These are phyloP conservation scores for Cryptoprocta ferox DNA, from an alignment of 2,797 vertebrate species.

Conservation along the genomic window DNA sequence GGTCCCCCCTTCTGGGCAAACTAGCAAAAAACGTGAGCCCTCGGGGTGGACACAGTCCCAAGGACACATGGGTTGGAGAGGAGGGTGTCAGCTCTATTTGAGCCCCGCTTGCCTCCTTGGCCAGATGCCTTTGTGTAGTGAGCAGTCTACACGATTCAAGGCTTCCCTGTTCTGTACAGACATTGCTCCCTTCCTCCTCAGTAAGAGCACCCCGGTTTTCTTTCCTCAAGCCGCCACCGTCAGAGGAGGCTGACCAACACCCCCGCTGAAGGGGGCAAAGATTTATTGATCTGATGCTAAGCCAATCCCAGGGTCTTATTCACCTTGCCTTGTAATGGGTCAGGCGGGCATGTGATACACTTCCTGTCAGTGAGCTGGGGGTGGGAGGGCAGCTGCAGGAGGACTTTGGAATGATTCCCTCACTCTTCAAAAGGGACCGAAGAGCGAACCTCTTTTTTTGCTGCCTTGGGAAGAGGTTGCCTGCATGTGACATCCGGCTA, in stretches of 20 bases:
- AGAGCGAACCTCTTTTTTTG: neutral
- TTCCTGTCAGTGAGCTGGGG: neutral
- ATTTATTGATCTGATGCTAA: neutral
- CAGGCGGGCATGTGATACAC: neutral
- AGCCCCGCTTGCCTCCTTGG: neutral
- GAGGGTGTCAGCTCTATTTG: neutral
- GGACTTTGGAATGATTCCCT: neutral
- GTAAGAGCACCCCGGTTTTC: neutral
- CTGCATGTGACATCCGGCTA: neutral
- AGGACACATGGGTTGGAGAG: neutral
- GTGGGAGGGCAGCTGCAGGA: neutral
- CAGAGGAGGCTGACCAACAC: too few relatives aligned
- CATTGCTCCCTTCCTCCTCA: neutral
- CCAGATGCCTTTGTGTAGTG: neutral
- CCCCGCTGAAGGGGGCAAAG: neutral
- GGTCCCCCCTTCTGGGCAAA: neutral
- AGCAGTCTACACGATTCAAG: neutral
- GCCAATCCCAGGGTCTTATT: neutral
- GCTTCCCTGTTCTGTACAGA: neutral
- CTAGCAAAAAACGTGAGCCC: neutral
- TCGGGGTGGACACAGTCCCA: neutral
- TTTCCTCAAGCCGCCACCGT: neutral
- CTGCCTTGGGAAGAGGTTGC: neutral
- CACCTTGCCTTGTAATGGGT: neutral
- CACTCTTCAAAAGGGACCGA: neutral